These are phyloP conservation scores for Drosophila cyrtoloma DNA, from an alignment of 2,888 invertebrate species.

Conservation along the genomic window DNA sequence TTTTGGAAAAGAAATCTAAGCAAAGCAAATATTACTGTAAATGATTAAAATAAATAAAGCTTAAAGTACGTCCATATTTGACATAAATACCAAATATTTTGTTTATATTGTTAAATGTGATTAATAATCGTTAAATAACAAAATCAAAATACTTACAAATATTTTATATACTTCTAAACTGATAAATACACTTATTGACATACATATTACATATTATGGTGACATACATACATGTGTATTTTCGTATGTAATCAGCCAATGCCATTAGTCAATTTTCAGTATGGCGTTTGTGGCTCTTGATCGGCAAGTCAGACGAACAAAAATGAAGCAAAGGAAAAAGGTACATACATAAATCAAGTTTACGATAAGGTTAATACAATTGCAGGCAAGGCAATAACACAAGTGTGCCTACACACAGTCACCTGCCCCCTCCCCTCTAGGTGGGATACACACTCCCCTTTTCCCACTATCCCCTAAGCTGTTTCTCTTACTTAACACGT, in stretches of 20 bases:
- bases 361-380: constrained; percentile 73
- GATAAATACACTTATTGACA: background rate
- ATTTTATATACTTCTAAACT: background rate
- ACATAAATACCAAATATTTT: background rate
- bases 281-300: constrained; percentile 32
- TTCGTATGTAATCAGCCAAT: background rate
- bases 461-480: background rate
- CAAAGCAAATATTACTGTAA: background rate
- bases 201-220: background rate
- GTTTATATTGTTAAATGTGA: background rate
- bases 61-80: too few species aligned
- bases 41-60: background rate
- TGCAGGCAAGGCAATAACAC: constrained; percentile 40
- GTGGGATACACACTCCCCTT: background rate
- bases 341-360: constrained; percentile 68
- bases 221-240: background rate
- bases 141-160: background rate
- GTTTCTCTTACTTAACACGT: constrained; percentile 65
- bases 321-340: constrained; percentile 36
- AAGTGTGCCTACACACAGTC: constrained; percentile 14
- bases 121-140: background rate
- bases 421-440: background rate
- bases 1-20: background rate
- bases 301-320: constrained; percentile 34
- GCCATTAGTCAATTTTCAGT: constrained; percentile 55